phyloP scores from a whole-genome alignment of 2,797 vertebrate genomes.

The Sciaenops ocellatus region DNA sequence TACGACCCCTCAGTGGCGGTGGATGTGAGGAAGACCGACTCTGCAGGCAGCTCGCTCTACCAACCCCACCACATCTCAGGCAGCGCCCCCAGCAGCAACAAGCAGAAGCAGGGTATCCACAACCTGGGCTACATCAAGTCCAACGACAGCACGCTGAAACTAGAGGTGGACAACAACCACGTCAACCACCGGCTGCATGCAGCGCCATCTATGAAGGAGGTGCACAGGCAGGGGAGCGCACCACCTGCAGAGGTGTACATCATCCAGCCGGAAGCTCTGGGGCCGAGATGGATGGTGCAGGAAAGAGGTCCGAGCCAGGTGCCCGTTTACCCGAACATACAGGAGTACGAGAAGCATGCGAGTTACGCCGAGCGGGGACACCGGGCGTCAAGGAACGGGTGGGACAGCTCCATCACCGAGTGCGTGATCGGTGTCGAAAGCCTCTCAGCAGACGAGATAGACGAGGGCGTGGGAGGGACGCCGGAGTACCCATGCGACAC shows the following conservation, averaged over 20 bases:
- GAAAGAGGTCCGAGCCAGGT: conserved; percentile 67
- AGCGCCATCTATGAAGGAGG: conserved; percentile 30
- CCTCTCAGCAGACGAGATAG: conserved; percentile 71
- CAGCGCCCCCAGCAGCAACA: conserved; percentile 14
- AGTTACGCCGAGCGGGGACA: conserved; percentile 38
- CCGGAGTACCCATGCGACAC: conserved; percentile 82
- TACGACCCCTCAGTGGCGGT: conserved; percentile 85
- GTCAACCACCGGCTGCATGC: conserved; percentile 82
- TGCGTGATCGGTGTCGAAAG: conserved; percentile 36
- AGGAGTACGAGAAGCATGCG: conserved; percentile 43
- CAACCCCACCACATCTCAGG: conserved; percentile 66
- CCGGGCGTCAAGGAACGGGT: conserved; percentile 6
- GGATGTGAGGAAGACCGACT: conserved; percentile 79
- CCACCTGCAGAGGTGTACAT: conserved; percentile 74
- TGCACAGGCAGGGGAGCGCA: conserved; percentile 26
- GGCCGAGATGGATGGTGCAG: conserved; percentile 50
- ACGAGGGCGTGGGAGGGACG: conserved; percentile 78
- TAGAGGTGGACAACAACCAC: conserved; percentile 87
- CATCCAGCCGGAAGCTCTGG: conserved; percentile 76
- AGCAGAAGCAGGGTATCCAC: conserved; percentile 84
- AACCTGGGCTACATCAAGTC: conserved; percentile 84
- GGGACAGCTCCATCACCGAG: conserved; percentile 49
- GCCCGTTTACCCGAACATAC: conserved; percentile 74
- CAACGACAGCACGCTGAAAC: conserved; percentile 77
- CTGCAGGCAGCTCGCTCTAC: conserved; percentile 77